Percentiles rank a stretch among this genome's conserved stretches.
These are phyloP conservation scores for Tympanoctomys barrerae DNA, from an alignment of 2,797 vertebrate species.

Conservation along the genomic window DNA sequence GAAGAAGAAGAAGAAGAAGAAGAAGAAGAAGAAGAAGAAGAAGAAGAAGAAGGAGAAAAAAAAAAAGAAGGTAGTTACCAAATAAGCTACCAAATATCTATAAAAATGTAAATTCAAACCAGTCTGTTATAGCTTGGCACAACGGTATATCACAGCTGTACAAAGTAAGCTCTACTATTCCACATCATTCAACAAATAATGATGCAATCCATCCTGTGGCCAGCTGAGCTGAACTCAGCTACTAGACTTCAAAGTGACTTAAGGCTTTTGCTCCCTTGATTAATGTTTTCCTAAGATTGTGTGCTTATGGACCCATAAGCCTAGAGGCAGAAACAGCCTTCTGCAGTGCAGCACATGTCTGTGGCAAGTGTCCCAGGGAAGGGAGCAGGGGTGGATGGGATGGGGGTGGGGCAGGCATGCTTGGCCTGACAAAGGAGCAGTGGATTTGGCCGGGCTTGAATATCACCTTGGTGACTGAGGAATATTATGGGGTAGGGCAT, in stretches of 20 bases:
- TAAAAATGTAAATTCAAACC: conserved; percentile 45
- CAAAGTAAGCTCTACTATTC: neutral
- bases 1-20: too few relatives aligned
- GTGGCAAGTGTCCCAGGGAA: neutral
- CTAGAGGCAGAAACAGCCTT: neutral
- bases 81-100: neutral
- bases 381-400: fast-evolving
- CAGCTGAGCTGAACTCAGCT: neutral
- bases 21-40: too few relatives aligned
- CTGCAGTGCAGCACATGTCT: neutral
- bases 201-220: neutral
- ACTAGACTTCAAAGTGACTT: neutral
- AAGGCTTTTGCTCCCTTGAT: neutral
- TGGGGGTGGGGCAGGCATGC: neutral
- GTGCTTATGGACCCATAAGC: neutral
- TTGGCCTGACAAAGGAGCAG: neutral
- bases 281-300: neutral
- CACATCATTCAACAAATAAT: conserved; percentile 32
- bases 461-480: neutral
- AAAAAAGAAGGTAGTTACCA: too few relatives aligned
- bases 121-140: neutral
- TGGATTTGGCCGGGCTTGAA: neutral
- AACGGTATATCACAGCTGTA: neutral
- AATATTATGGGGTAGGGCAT: neutral
- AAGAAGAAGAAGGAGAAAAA: too few relatives aligned